Percentiles rank a stretch among this genome's conserved stretches.
Evolutionary conservation across 2,888 invertebrate genomes (phyloP).

Genomic region (Drosophila algonquin): DNA sequence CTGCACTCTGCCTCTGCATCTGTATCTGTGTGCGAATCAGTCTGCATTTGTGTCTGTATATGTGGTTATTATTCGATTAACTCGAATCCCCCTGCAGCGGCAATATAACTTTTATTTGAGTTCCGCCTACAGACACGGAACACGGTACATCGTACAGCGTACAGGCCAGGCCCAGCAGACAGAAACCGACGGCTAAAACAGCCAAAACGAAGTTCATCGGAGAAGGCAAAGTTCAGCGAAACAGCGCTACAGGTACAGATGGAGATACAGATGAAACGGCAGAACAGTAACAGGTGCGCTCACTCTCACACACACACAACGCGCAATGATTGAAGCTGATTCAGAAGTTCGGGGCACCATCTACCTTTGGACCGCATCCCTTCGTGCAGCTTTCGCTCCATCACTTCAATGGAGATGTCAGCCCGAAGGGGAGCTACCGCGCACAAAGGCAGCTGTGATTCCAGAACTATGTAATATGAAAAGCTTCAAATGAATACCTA

Average conservation of each 20-base stretch:
- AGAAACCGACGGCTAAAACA: constrained; percentile 24
- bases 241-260: constrained; percentile 12
- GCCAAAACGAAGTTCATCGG: constrained; percentile 28
- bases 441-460: neutral
- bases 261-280: constrained; percentile 5
- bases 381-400: neutral
- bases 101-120: constrained; percentile 79
- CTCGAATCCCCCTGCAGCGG: constrained; percentile 77
- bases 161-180: constrained; percentile 37
- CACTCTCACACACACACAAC: constrained; percentile 20
- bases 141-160: neutral
- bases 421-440: neutral
- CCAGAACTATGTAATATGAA: neutral
- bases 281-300: constrained; percentile 29
- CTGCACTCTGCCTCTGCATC: constrained; percentile 2
- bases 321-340: constrained; percentile 36
- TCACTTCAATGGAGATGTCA: neutral
- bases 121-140: constrained; percentile 65
- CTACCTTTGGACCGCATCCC: neutral
- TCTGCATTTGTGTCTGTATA: constrained; percentile 6
- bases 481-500: neutral
- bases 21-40: constrained; percentile 4
- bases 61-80: constrained; percentile 75
- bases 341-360: neutral
- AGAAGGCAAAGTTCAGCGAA: constrained; percentile 33